A percentile compares a stretch with the other conserved stretches of the same genome.
Conservation (phyloP, 2,113 vertebrate genomes). For the Diphyllodes magnificus region DNA sequence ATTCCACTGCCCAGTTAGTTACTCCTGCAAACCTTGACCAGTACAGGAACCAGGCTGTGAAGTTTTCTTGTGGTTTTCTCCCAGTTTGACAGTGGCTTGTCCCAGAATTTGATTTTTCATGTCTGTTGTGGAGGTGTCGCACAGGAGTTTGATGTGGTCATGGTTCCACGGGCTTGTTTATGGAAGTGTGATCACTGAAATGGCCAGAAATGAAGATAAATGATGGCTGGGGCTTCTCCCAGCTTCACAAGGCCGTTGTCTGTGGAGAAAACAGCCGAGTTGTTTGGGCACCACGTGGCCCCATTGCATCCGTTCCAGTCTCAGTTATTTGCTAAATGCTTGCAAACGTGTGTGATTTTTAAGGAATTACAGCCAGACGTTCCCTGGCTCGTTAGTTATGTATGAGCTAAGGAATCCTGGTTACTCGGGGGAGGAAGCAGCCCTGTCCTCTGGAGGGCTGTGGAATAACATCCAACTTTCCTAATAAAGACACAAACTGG, state of each 20-base stretch:
- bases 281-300: background rate
- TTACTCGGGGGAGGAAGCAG: background rate
- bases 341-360: background rate
- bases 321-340: background rate
- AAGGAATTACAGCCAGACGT: background rate
- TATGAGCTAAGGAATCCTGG: background rate
- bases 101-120: background rate
- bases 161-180: constrained; percentile 4
- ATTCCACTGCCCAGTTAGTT: background rate
- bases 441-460: background rate
- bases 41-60: background rate
- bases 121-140: background rate
- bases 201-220: background rate
- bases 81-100: background rate
- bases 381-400: background rate
- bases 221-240: background rate
- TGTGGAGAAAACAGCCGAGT: accelerated
- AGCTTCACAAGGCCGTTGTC: background rate
- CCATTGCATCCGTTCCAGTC: accelerated
- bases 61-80: background rate
- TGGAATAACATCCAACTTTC: background rate
- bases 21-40: background rate
- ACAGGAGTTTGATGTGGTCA: background rate
- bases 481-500: background rate
- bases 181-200: background rate